Conservation (phyloP, 2,888 invertebrate species). For the Pammene aurita region DNA sequence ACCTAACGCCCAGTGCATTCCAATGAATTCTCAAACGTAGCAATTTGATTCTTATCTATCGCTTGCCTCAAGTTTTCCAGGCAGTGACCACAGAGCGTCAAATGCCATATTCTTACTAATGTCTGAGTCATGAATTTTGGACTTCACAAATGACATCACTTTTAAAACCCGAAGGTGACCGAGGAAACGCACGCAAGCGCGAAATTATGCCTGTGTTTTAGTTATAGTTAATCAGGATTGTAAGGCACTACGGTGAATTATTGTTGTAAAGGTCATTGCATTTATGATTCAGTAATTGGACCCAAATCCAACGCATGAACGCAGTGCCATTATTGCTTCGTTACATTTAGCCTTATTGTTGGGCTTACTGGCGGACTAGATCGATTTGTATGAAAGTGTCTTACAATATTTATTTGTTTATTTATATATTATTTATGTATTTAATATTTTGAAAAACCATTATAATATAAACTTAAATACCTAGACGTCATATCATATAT, state of each 20-base stretch:
- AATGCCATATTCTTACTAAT: slow-evolving; percentile 29
- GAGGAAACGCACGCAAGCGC: slow-evolving; percentile 29
- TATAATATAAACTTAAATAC: too few relatives aligned
- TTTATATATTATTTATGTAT: too few relatives aligned
- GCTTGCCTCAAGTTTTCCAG: background rate
- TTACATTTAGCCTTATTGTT: too few relatives aligned
- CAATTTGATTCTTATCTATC: slow-evolving; percentile 17
- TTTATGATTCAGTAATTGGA: slow-evolving; percentile 1
- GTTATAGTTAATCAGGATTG: slow-evolving; percentile 1
- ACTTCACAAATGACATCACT: slow-evolving; percentile 26
- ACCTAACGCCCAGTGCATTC: background rate
- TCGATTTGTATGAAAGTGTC: too few relatives aligned
- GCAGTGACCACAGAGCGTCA: slow-evolving; percentile 19
- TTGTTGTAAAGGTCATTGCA: slow-evolving; percentile 7
- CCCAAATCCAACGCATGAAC: background rate
- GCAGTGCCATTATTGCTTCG: background rate
- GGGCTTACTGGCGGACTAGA: too few relatives aligned
- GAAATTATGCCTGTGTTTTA: slow-evolving; percentile 22
- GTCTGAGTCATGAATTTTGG: slow-evolving; percentile 16
- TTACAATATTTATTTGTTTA: too few relatives aligned
- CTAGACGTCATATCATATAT: too few relatives aligned
- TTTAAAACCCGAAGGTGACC: slow-evolving; percentile 30
- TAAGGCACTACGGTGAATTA: slow-evolving; percentile 6
- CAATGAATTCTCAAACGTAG: background rate
- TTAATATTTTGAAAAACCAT: too few relatives aligned